These are phyloP conservation scores for Ennomos fuscantarius DNA, from an alignment of 2,888 invertebrate species.

Conservation along the genomic window DNA sequence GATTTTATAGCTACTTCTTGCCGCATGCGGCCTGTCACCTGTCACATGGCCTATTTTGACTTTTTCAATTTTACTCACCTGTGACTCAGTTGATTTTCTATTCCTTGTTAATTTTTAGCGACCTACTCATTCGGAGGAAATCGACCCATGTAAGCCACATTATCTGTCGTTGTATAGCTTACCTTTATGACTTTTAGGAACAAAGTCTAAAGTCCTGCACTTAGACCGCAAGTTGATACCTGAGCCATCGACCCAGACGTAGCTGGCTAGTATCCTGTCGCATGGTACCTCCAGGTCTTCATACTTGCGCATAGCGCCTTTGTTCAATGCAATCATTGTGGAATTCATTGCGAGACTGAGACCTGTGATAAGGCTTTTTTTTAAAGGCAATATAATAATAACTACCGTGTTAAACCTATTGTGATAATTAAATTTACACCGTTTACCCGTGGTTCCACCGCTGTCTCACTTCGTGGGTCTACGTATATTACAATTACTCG, in stretches of 20 bases:
- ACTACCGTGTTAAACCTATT: too few relatives aligned
- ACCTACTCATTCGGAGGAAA: background rate
- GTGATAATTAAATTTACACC: too few relatives aligned
- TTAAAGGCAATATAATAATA: background rate
- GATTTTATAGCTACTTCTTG: too few relatives aligned
- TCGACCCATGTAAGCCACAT: too few relatives aligned
- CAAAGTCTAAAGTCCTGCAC: constrained; percentile 88
- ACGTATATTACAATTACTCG: too few relatives aligned
- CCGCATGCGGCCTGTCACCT: too few relatives aligned
- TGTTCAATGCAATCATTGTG: constrained; percentile 70
- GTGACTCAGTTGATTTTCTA: too few relatives aligned
- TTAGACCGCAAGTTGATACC: constrained; percentile 89
- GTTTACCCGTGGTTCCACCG: too few relatives aligned
- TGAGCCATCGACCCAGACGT: constrained; percentile 92
- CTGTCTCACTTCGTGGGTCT: too few relatives aligned
- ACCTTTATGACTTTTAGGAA: constrained; percentile 85
- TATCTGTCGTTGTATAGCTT: constrained; percentile 9
- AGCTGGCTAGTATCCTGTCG: constrained; percentile 86
- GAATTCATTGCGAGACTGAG: constrained; percentile 64
- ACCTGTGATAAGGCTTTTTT: constrained; percentile 7
- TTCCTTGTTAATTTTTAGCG: too few relatives aligned
- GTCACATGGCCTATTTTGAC: too few relatives aligned
- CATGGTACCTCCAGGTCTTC: constrained; percentile 86
- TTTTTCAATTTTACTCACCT: too few relatives aligned
- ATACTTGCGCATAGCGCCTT: constrained; percentile 82